A percentile compares a stretch with the other conserved stretches of the same genome.
phyloP scores from a whole-genome alignment of 2,888 invertebrate species.

The Orthosia gothica region DNA sequence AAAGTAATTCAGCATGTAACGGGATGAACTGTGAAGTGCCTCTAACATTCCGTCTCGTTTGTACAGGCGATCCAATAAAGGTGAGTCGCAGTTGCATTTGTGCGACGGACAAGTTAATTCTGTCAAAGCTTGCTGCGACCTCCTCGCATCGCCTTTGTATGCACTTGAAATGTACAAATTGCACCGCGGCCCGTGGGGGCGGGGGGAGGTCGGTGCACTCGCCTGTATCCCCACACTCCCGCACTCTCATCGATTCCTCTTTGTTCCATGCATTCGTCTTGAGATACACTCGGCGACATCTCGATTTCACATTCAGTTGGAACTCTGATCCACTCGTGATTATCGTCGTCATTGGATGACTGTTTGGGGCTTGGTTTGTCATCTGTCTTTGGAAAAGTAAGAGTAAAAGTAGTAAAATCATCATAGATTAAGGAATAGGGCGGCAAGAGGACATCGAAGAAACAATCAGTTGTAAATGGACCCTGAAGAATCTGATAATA shows the following conservation, averaged over 20 bases:
- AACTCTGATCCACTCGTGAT: slow-evolving; percentile 72
- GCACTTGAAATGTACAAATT: slow-evolving; percentile 92
- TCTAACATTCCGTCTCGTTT: slow-evolving; percentile 77
- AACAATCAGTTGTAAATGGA: not conserved
- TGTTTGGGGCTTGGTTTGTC: slow-evolving; percentile 1
- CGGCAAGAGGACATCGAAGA: not conserved
- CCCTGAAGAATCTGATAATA: not conserved
- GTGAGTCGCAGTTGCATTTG: slow-evolving; percentile 84
- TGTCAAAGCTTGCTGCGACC: slow-evolving; percentile 90
- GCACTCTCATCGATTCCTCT: slow-evolving; percentile 90
- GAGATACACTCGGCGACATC: slow-evolving; percentile 87
- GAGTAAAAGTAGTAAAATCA: not conserved
- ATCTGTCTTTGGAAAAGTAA: not conserved
- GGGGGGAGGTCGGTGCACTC: slow-evolving; percentile 87
- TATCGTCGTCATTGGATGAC: not conserved
- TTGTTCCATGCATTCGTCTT: slow-evolving; percentile 90
- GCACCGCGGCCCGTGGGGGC: slow-evolving; percentile 87
- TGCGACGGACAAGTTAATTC: slow-evolving; percentile 90
- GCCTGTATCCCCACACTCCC: slow-evolving; percentile 82
- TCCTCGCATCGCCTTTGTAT: slow-evolving; percentile 90
- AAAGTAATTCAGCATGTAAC: slow-evolving; percentile 41
- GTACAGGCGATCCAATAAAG: slow-evolving; percentile 85
- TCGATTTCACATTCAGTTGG: slow-evolving; percentile 87
- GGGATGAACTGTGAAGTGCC: slow-evolving; percentile 53
- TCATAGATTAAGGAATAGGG: not conserved